phyloP scores from a whole-genome alignment of 2,888 invertebrate genomes.

The Eremobia ochroleuca region DNA sequence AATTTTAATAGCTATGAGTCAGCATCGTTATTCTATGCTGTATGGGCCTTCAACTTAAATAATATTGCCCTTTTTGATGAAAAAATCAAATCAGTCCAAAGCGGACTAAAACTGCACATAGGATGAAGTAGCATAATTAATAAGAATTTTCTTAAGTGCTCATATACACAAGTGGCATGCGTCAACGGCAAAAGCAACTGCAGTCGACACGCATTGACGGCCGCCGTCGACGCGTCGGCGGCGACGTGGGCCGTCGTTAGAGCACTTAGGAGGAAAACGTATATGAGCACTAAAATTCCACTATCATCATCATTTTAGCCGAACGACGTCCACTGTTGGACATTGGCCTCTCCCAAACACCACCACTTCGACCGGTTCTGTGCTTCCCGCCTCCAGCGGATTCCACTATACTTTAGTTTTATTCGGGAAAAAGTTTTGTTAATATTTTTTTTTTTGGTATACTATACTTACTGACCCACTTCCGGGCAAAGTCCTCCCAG shows the following conservation, averaged over 20 bases:
- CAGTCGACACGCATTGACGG: no score
- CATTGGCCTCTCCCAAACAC: not conserved
- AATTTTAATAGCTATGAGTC: constrained; percentile 9
- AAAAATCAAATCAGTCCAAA: not conserved
- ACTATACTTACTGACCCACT: no score
- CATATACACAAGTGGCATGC: no score
- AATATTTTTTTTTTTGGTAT: not conserved
- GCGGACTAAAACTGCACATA: not conserved
- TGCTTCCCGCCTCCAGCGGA: not conserved
- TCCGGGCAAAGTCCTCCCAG: not conserved
- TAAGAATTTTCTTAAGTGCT: not conserved
- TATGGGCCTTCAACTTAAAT: not conserved
- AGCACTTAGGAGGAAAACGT: no score
- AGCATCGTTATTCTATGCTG: not conserved
- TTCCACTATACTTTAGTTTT: constrained; percentile 1
- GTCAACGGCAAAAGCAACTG: no score
- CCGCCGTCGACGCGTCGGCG: no score
- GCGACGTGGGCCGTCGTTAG: no score
- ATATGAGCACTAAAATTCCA: not conserved
- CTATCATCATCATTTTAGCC: not conserved
- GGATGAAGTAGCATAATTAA: not conserved
- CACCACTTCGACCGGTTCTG: not conserved
- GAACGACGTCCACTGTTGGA: not conserved
- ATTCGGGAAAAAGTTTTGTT: not conserved
- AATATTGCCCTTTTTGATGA: not conserved